Evolutionary conservation across 2,113 vertebrate genomes (phyloP), one percentile per base, ranked within the genome.

Genomic region (Stegastes partitus): DNA sequence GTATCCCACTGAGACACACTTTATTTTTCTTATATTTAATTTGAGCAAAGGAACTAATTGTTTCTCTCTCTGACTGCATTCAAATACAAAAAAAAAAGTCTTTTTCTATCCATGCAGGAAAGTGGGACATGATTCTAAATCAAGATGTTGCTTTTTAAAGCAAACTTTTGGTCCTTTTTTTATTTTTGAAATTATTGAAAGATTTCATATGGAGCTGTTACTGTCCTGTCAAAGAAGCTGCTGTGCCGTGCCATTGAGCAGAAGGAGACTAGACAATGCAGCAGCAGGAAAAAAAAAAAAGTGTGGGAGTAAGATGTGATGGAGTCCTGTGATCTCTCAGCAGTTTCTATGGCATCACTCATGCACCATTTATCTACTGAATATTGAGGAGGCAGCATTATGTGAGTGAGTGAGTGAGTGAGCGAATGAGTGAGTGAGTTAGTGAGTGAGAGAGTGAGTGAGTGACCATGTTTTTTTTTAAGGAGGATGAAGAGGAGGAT

Each of bases 291-390:
- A 39, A 39, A 47, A 23, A n/a, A 19, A 57, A 12, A 62, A 72
- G 59, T 65, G 87, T 79, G 75, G 81, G 83, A 75, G 87, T 72
- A 28, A 65, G 78, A 82, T 66, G 76, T 77, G 87, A 79, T 70
- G 79, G 45, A 62, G 81, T 77, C 67, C 72, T 86, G 64, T 79
- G 85, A 92, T 88, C 77, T 81, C 54, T 63, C 83, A 57, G 82
- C 79, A 69, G 75, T 87, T 86, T 88, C 83, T 87, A 85, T 90
- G 78, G 79, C 74, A 87, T 87, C 78, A 85, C 62, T 79, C 78
- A 76, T 59, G 54, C 72, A 77, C 57, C 44, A 51, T 75, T 83
- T 77, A 83, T 74, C 73, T 42, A 12, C 68, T 77, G 71, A 84
- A 82, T 88, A 84, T 74, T 75, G 71, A 84, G 70, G 54, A 79